phyloP scores from a whole-genome alignment of 2,113 vertebrate genomes.

The Halichoeres trimaculatus region DNA sequence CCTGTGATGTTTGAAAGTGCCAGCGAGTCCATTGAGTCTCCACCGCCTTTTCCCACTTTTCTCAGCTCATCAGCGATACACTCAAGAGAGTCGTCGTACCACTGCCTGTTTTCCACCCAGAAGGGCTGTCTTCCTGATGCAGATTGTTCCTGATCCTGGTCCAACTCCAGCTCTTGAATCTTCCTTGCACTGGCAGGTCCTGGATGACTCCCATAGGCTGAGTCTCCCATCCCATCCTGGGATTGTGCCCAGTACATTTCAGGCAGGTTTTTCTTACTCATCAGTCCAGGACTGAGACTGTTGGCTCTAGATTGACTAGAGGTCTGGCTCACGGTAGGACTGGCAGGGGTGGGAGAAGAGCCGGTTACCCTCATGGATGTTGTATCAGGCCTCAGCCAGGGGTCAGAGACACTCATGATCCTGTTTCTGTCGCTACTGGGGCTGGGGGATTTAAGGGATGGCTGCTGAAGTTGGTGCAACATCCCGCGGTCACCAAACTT shows the following conservation, averaged over 20 bases:
- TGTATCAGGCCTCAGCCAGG: constrained; percentile 84
- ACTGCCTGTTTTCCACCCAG: constrained; percentile 84
- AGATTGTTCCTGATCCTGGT: constrained; percentile 83
- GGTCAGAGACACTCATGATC: constrained; percentile 77
- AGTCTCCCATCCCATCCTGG: constrained; percentile 95
- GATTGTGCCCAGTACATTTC: constrained; percentile 97
- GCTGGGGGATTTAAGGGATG: constrained; percentile 63
- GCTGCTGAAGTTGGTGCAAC: constrained; percentile 85
- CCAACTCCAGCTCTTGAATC: constrained; percentile 93
- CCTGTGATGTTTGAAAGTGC: constrained; percentile 97
- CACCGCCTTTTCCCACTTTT: constrained; percentile 88
- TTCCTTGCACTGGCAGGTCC: constrained; percentile 93
- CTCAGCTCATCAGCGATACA: constrained; percentile 91
- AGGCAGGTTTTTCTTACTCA: constrained; percentile 91
- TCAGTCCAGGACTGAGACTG: constrained; percentile 82
- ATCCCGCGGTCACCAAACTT: constrained; percentile 94
- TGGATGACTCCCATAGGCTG: constrained; percentile 95
- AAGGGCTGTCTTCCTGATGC: constrained; percentile 76
- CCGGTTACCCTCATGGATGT: constrained; percentile 52
- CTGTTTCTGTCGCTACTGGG: constrained; percentile 61
- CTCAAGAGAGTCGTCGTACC: constrained; percentile 93
- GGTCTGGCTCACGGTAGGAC: constrained; percentile 71
- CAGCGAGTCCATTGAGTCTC: constrained; percentile 95
- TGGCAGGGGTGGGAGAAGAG: constrained; percentile 65
- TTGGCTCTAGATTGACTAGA: constrained; percentile 79